phyloP scores from a whole-genome alignment of 2,113 vertebrate genomes.

The Lota lota region DNA sequence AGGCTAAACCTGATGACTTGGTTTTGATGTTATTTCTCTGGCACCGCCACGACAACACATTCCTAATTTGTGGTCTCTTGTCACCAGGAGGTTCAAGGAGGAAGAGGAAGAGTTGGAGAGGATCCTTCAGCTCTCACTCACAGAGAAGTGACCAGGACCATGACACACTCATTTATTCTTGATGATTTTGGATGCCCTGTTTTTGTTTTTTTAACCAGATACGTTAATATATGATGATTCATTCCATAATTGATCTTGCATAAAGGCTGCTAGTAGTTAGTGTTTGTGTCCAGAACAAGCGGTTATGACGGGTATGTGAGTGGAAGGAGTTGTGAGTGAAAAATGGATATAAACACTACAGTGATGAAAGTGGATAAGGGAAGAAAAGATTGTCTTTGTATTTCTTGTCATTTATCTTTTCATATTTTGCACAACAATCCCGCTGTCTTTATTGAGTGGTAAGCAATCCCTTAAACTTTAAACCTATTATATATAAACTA shows the following conservation, averaged over 20 bases:
- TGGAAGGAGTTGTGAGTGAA: background rate
- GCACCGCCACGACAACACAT: no score
- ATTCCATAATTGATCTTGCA: constrained; percentile 62
- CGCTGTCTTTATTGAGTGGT: constrained; percentile 64
- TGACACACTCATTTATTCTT: constrained; percentile 70
- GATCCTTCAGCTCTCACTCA: constrained; percentile 89
- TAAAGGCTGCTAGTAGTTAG: constrained; percentile 46
- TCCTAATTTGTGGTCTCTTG: constrained; percentile 1
- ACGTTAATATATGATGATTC: constrained; percentile 72
- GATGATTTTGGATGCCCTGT: constrained; percentile 26
- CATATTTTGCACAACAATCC: constrained; percentile 61
- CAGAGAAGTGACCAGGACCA: constrained; percentile 83
- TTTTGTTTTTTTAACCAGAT: constrained; percentile 59
- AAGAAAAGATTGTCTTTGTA: constrained; percentile 31
- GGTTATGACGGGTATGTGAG: background rate
- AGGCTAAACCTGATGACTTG: no score
- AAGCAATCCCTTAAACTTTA: constrained; percentile 56
- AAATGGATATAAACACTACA: constrained; percentile 22
- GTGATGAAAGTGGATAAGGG: constrained; percentile 33
- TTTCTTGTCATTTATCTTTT: constrained; percentile 44
- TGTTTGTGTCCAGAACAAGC: background rate
- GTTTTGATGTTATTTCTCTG: no score
- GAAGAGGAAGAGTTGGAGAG: constrained; percentile 88
- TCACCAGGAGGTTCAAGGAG: constrained; percentile 65
- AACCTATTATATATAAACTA: constrained; percentile 51